Evolutionary conservation across 2,888 invertebrate genomes (phyloP).

Genomic region (Ormia ochracea): DNA sequence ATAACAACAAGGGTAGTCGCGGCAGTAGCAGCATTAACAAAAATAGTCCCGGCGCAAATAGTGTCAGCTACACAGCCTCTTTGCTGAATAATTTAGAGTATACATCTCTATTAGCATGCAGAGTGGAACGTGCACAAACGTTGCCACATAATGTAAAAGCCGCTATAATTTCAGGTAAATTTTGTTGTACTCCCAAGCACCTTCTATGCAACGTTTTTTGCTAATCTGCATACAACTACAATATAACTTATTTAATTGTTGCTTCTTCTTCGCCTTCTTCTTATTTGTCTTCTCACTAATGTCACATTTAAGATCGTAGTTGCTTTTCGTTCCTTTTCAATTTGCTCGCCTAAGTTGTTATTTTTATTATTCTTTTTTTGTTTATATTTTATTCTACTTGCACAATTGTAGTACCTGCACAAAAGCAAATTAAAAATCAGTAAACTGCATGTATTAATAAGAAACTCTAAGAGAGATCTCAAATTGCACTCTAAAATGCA

Average conservation of each 20-base stretch:
- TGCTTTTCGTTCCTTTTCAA: slow-evolving; percentile 9
- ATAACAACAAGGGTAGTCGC: no score
- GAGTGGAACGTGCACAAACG: slow-evolving; percentile 54
- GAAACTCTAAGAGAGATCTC: not conserved
- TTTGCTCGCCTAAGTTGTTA: no score
- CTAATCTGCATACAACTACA: not conserved
- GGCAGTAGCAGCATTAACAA: slow-evolving; percentile 19
- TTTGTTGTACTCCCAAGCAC: slow-evolving; percentile 59
- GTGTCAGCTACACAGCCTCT: slow-evolving; percentile 64
- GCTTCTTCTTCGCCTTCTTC: slow-evolving; percentile 8
- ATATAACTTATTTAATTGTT: not conserved
- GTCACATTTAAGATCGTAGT: slow-evolving; percentile 19
- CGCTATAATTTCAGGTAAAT: slow-evolving; percentile 64
- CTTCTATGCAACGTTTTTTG: slow-evolving; percentile 19
- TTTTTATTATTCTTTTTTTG: slow-evolving; percentile 11
- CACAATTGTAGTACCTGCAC: slow-evolving; percentile 54
- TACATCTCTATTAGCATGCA: slow-evolving; percentile 46
- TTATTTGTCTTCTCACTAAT: slow-evolving; percentile 14
- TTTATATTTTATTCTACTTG: not conserved
- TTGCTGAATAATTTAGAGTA: slow-evolving; percentile 66
- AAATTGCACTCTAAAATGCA: not conserved
- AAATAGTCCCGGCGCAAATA: slow-evolving; percentile 65
- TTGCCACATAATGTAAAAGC: slow-evolving; percentile 58
- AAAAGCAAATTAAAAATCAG: not conserved
- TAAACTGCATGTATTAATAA: not conserved